Evolutionary conservation across 2,888 invertebrate species (phyloP), one percentile per base, ranked within the genome.

Genomic region (Dynastes tityus): DNA sequence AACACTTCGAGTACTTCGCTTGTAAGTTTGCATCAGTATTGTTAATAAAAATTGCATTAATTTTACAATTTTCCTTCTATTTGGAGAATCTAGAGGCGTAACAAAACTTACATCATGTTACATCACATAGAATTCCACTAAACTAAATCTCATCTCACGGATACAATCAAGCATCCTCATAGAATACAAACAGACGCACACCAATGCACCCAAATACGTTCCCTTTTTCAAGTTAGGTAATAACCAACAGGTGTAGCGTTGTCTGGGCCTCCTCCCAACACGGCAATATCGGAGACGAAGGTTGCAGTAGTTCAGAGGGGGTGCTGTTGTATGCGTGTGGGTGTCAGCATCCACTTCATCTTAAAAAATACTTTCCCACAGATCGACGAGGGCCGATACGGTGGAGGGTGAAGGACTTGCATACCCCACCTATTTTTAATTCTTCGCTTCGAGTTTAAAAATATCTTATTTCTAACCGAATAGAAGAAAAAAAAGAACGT

Each of bases 391-490:
- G 45, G 40, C 40, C 40, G 65, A 67, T 67, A 45, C 16, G 58
- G 73, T 67, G 75, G 78, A 74, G 80, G 22, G 55, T 4, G 55
- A 16, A 22, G 8, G 45, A 45, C 45, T 45, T 45, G 45, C 1
- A 8, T 11, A 45, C 45, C 45, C 45, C 45, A 45, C 45, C 45
- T 45, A 45, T 45, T 45, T 45, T 45, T 45, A 45, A 45, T 45
- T 45, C 45, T 45, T 8, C 45, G 45, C 45, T 45, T 45, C 2
- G 45, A 8, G 80, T 83, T 83, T 84, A 84, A 86, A 87, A 87
- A 87, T 86, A 87, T 87, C 87, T 83, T 86, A 80, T 86, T 86
- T 87, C 86, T 85, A 82, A 80, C 63, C 29, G 63, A 63, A 63
- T 27, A 61, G 27, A 63, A 63, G 32, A 29, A 22, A 63, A 63